Evolutionary conservation across 92 coral and sea anemone species (phyloP).

Genomic region (Palythoa grandiflora): DNA sequence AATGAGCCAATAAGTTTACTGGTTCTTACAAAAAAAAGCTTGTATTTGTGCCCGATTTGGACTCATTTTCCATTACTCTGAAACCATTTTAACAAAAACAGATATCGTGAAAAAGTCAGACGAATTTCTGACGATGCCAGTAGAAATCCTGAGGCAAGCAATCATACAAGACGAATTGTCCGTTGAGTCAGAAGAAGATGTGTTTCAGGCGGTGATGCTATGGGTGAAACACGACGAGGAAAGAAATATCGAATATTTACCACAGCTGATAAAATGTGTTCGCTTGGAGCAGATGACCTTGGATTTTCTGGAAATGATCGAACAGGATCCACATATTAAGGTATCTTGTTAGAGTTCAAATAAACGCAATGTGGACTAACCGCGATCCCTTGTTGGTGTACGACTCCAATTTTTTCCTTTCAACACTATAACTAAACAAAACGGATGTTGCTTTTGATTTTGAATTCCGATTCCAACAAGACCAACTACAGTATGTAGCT

Average conservation of each 20-base stretch:
- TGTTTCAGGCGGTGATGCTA: constrained; percentile 57
- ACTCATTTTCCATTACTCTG: too few relatives aligned
- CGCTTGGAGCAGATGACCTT: constrained; percentile 61
- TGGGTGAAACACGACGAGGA: constrained; percentile 61
- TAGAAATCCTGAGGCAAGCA: constrained; percentile 58
- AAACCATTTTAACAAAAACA: background rate
- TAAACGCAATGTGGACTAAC: background rate
- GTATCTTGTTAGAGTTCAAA: background rate
- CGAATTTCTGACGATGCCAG: constrained; percentile 34
- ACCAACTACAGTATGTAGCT: too few relatives aligned
- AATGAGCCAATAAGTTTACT: too few relatives aligned
- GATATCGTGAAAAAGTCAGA: constrained; percentile 34
- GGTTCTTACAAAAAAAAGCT: too few relatives aligned
- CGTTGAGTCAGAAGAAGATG: constrained; percentile 63
- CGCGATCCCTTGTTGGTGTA: too few relatives aligned
- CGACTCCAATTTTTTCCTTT: too few relatives aligned
- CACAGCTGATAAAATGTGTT: constrained; percentile 51
- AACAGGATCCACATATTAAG: constrained; percentile 51
- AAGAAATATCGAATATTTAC: constrained; percentile 33
- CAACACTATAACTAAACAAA: too few relatives aligned
- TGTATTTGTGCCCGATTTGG: too few relatives aligned
- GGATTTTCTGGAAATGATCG: constrained; percentile 47
- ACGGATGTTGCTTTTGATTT: too few relatives aligned
- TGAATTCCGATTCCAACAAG: too few relatives aligned
- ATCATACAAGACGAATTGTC: constrained; percentile 55